Conservation (phyloP, 2,888 invertebrate genomes). For the Drosophila quasianomalipes region DNA sequence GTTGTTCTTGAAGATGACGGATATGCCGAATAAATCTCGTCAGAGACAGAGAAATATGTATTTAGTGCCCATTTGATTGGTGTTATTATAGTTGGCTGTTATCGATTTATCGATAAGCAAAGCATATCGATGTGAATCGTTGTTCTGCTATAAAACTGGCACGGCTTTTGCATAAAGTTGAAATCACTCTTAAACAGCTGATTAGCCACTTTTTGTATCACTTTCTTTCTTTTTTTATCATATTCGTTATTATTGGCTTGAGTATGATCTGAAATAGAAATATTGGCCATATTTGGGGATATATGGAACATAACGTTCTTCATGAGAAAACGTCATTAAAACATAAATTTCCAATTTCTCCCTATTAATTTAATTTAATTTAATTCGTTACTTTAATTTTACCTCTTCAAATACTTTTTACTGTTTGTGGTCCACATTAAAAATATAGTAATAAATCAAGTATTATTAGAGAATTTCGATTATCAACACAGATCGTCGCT, state of each 20-base stretch:
- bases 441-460: background rate
- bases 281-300: background rate
- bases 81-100: background rate
- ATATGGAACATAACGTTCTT: too few relatives aligned
- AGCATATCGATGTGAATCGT: background rate
- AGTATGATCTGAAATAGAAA: background rate
- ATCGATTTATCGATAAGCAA: background rate
- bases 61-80: background rate
- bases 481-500: background rate
- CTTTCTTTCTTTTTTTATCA: background rate
- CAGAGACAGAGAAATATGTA: background rate
- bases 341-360: background rate
- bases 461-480: background rate
- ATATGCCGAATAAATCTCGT: background rate
- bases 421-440: background rate
- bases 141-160: background rate
- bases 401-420: background rate
- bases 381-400: background rate
- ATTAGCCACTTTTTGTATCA: background rate
- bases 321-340: too few relatives aligned
- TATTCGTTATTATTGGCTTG: background rate
- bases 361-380: background rate
- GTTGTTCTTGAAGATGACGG: slow-evolving; percentile 21
- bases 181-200: background rate
- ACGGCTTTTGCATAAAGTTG: background rate